These are phyloP conservation scores for Brachionus angularis DNA, from an alignment of 1,140 invertebrate genomes.

Conservation along the genomic window DNA sequence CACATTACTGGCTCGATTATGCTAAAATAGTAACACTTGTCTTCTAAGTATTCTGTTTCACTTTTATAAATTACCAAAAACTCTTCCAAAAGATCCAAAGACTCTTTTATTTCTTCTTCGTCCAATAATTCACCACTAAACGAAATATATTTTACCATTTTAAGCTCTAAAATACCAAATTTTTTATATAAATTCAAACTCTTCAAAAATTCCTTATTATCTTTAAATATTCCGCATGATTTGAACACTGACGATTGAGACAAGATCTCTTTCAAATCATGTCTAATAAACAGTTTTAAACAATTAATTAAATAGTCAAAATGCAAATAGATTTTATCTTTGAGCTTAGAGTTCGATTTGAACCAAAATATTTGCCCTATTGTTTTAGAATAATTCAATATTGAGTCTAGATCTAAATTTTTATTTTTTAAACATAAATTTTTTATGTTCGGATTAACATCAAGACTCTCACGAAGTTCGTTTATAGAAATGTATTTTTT, in stretches of 20 bases:
- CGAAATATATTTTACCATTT: neutral
- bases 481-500: slow-evolving; percentile 48
- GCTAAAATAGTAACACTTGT: slow-evolving; percentile 7
- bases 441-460: slow-evolving; percentile 48
- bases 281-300: slow-evolving; percentile 49
- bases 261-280: slow-evolving; percentile 51
- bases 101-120: neutral
- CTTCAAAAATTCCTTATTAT: neutral
- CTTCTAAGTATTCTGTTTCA: slow-evolving; percentile 37
- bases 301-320: slow-evolving; percentile 50
- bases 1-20: neutral
- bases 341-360: slow-evolving; percentile 47
- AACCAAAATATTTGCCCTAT: slow-evolving; percentile 55
- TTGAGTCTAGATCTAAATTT: slow-evolving; percentile 46
- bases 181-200: neutral
- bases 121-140: slow-evolving; percentile 1
- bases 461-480: neutral
- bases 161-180: slow-evolving; percentile 15
- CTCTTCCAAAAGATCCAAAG: neutral
- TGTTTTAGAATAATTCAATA: slow-evolving; percentile 51
- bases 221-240: neutral
- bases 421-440: slow-evolving; percentile 47
- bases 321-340: slow-evolving; percentile 51
- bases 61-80: slow-evolving; percentile 2
- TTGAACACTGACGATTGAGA: neutral